A percentile compares a stretch with the other conserved stretches of the same genome.
phyloP scores from a whole-genome alignment of 2,797 vertebrate genomes.

The Moxostoma hubbsi region DNA sequence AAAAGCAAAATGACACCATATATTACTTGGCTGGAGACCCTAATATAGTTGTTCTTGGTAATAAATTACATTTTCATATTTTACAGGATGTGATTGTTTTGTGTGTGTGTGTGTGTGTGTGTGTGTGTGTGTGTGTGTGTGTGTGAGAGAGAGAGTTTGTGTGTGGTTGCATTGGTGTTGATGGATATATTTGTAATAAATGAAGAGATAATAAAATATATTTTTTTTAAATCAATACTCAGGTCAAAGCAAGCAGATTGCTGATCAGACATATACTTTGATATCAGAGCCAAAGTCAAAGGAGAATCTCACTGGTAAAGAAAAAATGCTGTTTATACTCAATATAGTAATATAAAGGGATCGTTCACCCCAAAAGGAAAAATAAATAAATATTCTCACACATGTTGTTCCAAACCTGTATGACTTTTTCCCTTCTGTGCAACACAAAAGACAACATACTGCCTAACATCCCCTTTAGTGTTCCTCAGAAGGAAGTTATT shows the following conservation, averaged over 20 bases:
- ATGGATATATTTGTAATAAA: neutral
- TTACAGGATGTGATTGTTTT: neutral
- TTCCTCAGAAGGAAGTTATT: too few species aligned
- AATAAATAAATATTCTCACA: too few species aligned
- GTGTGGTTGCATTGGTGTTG: too few species aligned
- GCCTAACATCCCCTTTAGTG: too few species aligned
- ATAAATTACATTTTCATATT: neutral
- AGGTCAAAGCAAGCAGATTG: neutral
- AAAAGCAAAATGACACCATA: neutral
- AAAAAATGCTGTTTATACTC: neutral
- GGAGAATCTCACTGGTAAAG: neutral
- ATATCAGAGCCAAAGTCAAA: neutral
- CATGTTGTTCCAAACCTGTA: too few species aligned
- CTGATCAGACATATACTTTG: neutral
- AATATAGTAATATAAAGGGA: too few species aligned
- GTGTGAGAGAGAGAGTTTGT: too few species aligned
- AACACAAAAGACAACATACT: too few species aligned
- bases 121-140: too few species aligned
- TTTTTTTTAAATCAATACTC: neutral
- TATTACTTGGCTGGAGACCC: conserved; percentile 27
- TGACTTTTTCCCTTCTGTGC: too few species aligned
- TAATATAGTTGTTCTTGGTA: neutral
- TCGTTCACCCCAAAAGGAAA: too few species aligned
- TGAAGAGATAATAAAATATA: neutral
- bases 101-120: neutral